Percentiles rank a stretch among this genome's conserved stretches.
Conservation (phyloP, 1,140 invertebrate species). For the Colletes gigas region DNA sequence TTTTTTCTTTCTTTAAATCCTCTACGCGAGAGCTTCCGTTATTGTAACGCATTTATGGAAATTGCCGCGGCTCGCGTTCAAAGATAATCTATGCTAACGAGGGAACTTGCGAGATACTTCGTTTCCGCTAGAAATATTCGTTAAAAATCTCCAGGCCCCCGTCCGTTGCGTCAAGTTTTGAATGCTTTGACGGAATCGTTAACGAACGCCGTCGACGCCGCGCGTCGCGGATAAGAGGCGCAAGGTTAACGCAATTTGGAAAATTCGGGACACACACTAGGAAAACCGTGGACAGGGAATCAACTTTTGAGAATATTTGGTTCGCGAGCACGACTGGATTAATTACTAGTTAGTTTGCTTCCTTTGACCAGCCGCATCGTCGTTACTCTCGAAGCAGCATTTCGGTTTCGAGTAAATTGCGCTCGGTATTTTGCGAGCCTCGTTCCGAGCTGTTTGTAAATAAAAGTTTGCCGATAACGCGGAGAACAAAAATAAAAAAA, state of each 20-base stretch:
- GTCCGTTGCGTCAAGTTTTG: neutral
- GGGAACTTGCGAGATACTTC: neutral
- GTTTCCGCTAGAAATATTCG: neutral
- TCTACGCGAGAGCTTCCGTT: too few species aligned
- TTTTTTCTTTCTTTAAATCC: too few species aligned
- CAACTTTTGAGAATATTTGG: neutral
- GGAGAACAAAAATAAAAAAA: neutral
- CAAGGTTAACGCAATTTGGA: conserved; percentile 18
- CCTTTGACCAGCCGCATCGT: conserved; percentile 34
- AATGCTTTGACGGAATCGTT: neutral
- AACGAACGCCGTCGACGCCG: neutral
- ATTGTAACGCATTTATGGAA: neutral
- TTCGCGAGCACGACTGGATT: conserved; percentile 5
- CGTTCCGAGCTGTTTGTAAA: neutral
- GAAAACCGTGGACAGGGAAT: neutral
- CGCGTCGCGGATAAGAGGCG: neutral
- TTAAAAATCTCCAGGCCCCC: neutral
- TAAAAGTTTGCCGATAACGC: neutral
- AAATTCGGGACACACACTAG: neutral
- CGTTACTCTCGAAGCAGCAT: conserved; percentile 4
- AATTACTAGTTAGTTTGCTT: conserved; percentile 35
- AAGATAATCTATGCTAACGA: conserved; percentile 1
- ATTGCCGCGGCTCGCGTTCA: neutral
- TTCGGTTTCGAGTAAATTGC: conserved; percentile 6
- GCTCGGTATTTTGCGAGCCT: conserved; percentile 9